Base-by-base conservation (phyloP, 2,888 invertebrate species). In the Geophilus truncorum region DNA sequence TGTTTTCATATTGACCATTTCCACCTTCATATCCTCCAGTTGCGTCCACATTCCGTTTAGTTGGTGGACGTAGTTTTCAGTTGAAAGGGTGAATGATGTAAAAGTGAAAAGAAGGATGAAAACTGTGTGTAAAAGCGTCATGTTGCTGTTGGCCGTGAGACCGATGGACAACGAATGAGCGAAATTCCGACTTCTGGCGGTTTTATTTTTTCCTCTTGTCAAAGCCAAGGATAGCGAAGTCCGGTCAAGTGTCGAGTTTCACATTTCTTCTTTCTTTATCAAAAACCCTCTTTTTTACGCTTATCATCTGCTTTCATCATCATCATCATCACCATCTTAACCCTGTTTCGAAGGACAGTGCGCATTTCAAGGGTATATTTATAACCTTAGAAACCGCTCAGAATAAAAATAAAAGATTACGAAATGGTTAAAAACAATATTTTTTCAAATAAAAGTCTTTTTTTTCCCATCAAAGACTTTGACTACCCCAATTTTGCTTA, bases 181-280 rank as follows among this genome's bases (percentile, higher is more conserved):
- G 40, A 40, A 40, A 40, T 9, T 21, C n/a, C n/a, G n/a, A n/a
- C n/a, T n/a, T 10, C 12, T 25, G 25, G 23, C 62, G 2, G 1
- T 62, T 62, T 21, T 9, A 6, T 25, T 28, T 62, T 62, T 62
- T 62, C 1, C 10, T 62, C 6, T 62, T 62, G 62, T 62, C 62
- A 62, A 62, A 62, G 62, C 62, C 62, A 62, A 62, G 62, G 62
- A 62, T 62, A 62, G 62, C 62, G 62, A 62, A 62, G 62, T 62
- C 62, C 62, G 62, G 25, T 25, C 62, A 3, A 23, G 62, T 23
- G 28, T 62, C 62, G 12, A 25, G 25, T 62, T 62, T 12, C 62
- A 62, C 23, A 62, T 62, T 23, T 45, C 45, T 45, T 15, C 5
- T 45, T 45, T 45, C 18, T 45, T 45, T 45, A n/a, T 45, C 18